Evolutionary conservation across 2,113 vertebrate species (phyloP).

Genomic region (Odontesthes bonariensis): DNA sequence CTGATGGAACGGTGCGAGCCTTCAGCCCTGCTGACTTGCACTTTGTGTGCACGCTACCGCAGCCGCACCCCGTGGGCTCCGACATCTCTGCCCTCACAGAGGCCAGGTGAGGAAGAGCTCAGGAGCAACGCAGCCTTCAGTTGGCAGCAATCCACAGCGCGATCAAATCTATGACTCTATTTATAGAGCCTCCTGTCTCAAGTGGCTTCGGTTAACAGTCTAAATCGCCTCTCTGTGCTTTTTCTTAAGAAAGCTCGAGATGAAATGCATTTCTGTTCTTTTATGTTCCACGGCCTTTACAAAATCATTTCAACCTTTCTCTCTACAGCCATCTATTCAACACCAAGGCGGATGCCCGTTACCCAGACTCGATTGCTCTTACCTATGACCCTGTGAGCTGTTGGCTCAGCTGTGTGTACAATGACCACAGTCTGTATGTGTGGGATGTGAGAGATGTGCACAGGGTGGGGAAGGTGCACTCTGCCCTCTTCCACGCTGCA

Average conservation of each 20-base stretch:
- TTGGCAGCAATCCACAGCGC: slow-evolving; percentile 26
- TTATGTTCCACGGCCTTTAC: background rate
- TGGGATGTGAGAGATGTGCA: slow-evolving; percentile 93
- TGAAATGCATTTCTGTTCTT: background rate
- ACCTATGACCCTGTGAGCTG: slow-evolving; percentile 91
- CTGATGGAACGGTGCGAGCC: slow-evolving; percentile 90
- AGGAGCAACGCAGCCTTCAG: slow-evolving; percentile 1
- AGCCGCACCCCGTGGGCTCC: slow-evolving; percentile 90
- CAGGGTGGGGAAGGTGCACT: slow-evolving; percentile 94
- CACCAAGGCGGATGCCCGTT: slow-evolving; percentile 81
- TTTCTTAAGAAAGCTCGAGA: background rate
- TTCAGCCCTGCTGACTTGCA: slow-evolving; percentile 91
- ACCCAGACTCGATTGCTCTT: slow-evolving; percentile 91
- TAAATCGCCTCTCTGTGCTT: slow-evolving; percentile 2
- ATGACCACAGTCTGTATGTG: slow-evolving; percentile 96
- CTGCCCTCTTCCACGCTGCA: slow-evolving; percentile 92
- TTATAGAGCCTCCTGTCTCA: slow-evolving; percentile 52
- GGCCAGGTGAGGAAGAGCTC: slow-evolving; percentile 85
- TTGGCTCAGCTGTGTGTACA: slow-evolving; percentile 96
- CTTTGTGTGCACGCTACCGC: slow-evolving; percentile 90
- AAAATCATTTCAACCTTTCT: background rate
- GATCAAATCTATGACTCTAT: slow-evolving; percentile 39
- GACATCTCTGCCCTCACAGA: slow-evolving; percentile 86
- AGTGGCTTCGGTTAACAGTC: background rate
- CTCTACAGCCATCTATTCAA: slow-evolving; percentile 86